These are phyloP conservation scores for Geophilus truncorum DNA, from an alignment of 2,888 invertebrate genomes.

Conservation along the genomic window DNA sequence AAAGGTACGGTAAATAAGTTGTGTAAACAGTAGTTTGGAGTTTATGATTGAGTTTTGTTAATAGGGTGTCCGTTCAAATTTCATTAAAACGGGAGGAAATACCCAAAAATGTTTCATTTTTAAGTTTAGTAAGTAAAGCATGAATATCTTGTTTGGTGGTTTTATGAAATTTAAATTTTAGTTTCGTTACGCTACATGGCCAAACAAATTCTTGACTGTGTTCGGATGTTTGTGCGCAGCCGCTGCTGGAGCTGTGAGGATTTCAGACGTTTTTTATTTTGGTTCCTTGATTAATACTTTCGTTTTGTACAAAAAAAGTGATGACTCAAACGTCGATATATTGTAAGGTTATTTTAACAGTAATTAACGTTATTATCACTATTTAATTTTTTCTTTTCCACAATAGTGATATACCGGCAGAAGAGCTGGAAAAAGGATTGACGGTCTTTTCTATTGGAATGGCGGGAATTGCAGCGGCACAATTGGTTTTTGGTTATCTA, in stretches of 20 bases:
- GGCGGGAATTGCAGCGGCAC: conserved; percentile 52
- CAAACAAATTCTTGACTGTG: conserved; percentile 57
- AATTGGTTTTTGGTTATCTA: conserved; percentile 58
- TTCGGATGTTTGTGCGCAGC: conserved; percentile 58
- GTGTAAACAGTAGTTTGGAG: no score
- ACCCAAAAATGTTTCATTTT: neutral
- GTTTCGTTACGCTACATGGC: conserved; percentile 61
- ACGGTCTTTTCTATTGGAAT: neutral
- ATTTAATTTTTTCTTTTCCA: no score
- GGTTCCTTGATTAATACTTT: neutral
- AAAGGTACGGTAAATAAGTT: no score
- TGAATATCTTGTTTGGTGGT: neutral
- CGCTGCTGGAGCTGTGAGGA: conserved; percentile 49
- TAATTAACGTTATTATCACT: no score
- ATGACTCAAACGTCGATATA: neutral
- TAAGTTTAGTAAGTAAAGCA: neutral
- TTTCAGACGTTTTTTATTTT: neutral
- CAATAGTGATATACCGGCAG: neutral
- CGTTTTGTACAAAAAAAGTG: neutral
- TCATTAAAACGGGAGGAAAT: neutral
- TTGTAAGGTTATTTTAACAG: no score
- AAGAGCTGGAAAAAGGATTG: neutral
- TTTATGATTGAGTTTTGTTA: no score
- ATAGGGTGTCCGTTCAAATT: no score
- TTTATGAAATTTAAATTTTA: conserved; percentile 42